Conservation (phyloP, 2,797 vertebrate genomes). For the Phoebastria nigripes region DNA sequence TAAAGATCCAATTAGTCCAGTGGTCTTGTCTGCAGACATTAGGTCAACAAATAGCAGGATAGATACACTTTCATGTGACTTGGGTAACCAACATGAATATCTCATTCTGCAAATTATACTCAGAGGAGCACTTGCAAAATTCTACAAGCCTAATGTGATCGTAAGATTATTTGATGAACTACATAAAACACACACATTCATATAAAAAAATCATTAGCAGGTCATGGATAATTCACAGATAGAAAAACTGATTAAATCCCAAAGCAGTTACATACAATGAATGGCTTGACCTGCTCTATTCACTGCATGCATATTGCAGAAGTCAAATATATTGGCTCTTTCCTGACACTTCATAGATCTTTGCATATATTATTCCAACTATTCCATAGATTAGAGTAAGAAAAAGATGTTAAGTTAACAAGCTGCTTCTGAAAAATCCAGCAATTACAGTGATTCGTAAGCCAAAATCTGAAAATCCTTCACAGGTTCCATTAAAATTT, state of each 20-base stretch:
- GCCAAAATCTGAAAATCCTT: background rate
- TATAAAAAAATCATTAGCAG: constrained; percentile 33
- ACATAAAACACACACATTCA: background rate
- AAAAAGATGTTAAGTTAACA: background rate
- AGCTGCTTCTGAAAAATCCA: background rate
- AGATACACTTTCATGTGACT: background rate
- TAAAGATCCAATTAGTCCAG: background rate
- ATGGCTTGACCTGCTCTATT: background rate
- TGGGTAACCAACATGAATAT: background rate
- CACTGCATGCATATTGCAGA: background rate
- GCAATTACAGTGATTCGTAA: background rate
- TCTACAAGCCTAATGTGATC: background rate
- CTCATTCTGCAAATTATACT: background rate
- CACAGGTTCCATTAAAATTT: background rate
- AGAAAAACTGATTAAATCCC: background rate
- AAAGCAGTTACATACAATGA: background rate
- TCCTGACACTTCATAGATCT: background rate
- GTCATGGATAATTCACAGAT: constrained; percentile 23
- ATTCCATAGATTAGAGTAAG: background rate
- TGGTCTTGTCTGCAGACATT: background rate
- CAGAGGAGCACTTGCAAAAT: background rate
- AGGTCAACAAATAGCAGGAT: background rate
- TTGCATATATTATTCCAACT: background rate
- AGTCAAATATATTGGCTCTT: background rate
- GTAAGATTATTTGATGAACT: constrained; percentile 23